Evolutionary conservation across 2,113 vertebrate genomes (phyloP), one percentile per base, ranked within the genome.

Genomic region (Ceyx cyanopectus): DNA sequence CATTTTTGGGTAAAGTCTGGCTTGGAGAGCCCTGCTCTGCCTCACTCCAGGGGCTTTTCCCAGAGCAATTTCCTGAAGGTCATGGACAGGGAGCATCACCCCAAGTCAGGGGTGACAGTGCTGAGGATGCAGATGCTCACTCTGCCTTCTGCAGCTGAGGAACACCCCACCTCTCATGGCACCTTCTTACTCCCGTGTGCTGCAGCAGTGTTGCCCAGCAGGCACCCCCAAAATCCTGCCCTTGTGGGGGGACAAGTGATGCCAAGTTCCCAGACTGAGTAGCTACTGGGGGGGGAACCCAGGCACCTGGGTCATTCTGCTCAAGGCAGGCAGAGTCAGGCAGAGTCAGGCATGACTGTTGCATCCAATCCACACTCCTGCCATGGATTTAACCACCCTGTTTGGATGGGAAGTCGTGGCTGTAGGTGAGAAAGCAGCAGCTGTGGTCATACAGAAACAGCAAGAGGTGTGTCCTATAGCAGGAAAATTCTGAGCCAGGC

Each of bases 71-170:
- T 1, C 10, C 30, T 19, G 23, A 32, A 18, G 53, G 32, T 27
- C 3, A 1, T 0, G 8, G n/a, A 32, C 22, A 22, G 19, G 41
- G 48, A 68, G 14, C 74, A 30, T 5, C n/a, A 1, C 22, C 43
- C 5, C 0, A 5, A 21, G 12, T 1, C 0, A 2, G 27, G 1
- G 4, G 16, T 22, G 56, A 9, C 65, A 19, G 37, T 9, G 1
- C 16, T 56, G 53, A 56, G 53, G 53, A 4, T 7, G 54, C 10
- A 29, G 77, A 9, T 51, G 63, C 43, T 43, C 3, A 0, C 58
- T 34, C 58, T 34, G 51, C 20, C 50, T 66, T 34, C 85, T 80
- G 76, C 51, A 18, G 51, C 63, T 0, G 5, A 77, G 65, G 22
- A 26, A 27, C 5, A 22, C 43, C 21, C 58, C 41, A 15, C 20